Percentiles rank a stretch among this genome's conserved stretches.
Evolutionary conservation across 2,113 vertebrate species (phyloP).

Genomic region (Amia ocellicauda): DNA sequence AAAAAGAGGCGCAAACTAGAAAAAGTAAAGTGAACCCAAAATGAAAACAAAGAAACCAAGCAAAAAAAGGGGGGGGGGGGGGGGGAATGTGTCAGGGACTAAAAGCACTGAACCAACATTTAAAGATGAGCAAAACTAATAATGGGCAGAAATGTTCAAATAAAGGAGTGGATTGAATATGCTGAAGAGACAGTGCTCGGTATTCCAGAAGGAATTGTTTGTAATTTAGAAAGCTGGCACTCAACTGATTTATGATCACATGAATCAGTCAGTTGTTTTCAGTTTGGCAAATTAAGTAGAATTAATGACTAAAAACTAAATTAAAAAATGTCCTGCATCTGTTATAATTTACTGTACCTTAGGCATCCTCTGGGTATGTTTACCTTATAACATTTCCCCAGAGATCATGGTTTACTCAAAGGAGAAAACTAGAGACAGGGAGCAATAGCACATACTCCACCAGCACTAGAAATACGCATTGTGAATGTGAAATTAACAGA

Average conservation of each 20-base stretch:
- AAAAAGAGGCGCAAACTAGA: conserved; percentile 1
- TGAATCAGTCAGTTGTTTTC: conserved; percentile 6
- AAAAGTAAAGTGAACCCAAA: too few species aligned
- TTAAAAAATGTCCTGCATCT: conserved; percentile 2
- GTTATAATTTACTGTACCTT: background rate
- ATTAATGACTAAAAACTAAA: conserved; percentile 13
- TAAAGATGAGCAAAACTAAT: too few species aligned
- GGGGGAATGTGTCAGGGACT: too few species aligned
- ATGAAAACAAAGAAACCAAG: too few species aligned
- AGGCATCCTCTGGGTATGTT: background rate
- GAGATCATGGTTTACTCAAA: background rate
- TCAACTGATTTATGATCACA: conserved; percentile 6
- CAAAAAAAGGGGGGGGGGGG: too few species aligned
- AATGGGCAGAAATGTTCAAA: too few species aligned
- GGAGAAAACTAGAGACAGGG: background rate
- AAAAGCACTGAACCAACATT: too few species aligned
- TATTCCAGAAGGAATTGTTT: conserved; percentile 5
- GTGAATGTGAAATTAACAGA: too few species aligned
- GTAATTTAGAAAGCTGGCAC: conserved; percentile 3
- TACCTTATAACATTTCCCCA: background rate
- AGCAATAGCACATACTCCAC: background rate
- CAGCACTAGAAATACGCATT: too few species aligned
- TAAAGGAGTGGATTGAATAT: background rate
- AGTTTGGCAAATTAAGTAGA: conserved; percentile 1
- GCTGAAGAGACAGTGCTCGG: background rate